phyloP scores from a whole-genome alignment of 2,888 invertebrate species.

The Xiphydria camelus region DNA sequence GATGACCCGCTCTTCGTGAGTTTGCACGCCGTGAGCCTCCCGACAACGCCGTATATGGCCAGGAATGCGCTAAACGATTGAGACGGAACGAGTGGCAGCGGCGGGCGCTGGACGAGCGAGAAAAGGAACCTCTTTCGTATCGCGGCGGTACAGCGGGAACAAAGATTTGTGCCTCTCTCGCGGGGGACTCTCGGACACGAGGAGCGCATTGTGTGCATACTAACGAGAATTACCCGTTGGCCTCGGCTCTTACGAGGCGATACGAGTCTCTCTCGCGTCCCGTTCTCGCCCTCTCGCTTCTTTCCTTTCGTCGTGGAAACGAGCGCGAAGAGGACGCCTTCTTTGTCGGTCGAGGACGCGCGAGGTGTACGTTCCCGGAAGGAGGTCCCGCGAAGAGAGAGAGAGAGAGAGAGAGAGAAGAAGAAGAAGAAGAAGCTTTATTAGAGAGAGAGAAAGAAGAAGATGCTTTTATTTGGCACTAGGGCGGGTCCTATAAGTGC shows the following conservation, averaged over 20 bases:
- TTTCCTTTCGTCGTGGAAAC: too few relatives aligned
- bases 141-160: too few relatives aligned
- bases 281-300: neutral
- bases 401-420: too few relatives aligned
- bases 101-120: constrained; percentile 1
- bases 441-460: too few relatives aligned
- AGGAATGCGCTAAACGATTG: constrained; percentile 41
- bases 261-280: neutral
- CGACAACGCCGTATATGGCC: constrained; percentile 41
- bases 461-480: too few relatives aligned
- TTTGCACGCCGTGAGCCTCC: neutral
- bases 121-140: constrained; percentile 1
- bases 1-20: neutral
- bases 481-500: too few relatives aligned
- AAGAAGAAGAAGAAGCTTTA: too few relatives aligned
- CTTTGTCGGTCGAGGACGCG: too few relatives aligned
- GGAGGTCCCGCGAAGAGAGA: neutral
- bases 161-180: neutral
- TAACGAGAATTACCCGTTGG: constrained; percentile 2
- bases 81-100: constrained; percentile 12
- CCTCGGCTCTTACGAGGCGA: constrained; percentile 1
- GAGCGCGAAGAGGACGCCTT: neutral
- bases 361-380: too few relatives aligned
- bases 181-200: too few relatives aligned
- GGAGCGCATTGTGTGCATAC: constrained; percentile 5